Evolutionary conservation across 2,888 invertebrate genomes (phyloP).

Genomic region (Globia sparganii): DNA sequence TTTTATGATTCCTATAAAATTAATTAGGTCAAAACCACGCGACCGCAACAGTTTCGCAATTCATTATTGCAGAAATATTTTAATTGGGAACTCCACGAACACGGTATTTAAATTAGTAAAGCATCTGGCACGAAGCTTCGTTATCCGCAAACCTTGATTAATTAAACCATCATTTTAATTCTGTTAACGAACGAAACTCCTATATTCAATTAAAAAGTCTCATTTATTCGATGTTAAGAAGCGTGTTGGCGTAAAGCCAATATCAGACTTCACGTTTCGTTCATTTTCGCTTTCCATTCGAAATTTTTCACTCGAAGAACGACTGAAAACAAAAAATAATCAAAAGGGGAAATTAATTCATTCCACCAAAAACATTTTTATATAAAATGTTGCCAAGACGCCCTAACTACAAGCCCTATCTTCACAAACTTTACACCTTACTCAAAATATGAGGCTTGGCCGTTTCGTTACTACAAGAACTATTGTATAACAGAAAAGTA

Average conservation of each 20-base stretch:
- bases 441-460: too few species aligned
- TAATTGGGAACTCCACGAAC: slow-evolving; percentile 3
- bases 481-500: too few species aligned
- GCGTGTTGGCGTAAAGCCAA: neutral
- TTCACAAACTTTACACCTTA: too few species aligned
- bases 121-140: slow-evolving; percentile 11
- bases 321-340: neutral
- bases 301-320: neutral
- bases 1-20: slow-evolving; percentile 49
- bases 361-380: too few species aligned
- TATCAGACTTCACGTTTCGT: neutral
- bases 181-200: slow-evolving; percentile 10
- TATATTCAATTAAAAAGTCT: slow-evolving; percentile 13
- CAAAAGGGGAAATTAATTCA: neutral
- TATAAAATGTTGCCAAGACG: too few species aligned
- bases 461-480: too few species aligned
- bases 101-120: slow-evolving; percentile 47
- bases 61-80: slow-evolving; percentile 25
- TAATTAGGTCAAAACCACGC: slow-evolving; percentile 55
- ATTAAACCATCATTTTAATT: slow-evolving; percentile 25
- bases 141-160: slow-evolving; percentile 37
- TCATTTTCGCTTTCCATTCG: neutral
- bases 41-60: slow-evolving; percentile 43
- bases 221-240: slow-evolving; percentile 6
- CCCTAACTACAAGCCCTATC: too few species aligned